phyloP scores from a whole-genome alignment of 2,797 vertebrate species.

The Pogonophryne albipinna region DNA sequence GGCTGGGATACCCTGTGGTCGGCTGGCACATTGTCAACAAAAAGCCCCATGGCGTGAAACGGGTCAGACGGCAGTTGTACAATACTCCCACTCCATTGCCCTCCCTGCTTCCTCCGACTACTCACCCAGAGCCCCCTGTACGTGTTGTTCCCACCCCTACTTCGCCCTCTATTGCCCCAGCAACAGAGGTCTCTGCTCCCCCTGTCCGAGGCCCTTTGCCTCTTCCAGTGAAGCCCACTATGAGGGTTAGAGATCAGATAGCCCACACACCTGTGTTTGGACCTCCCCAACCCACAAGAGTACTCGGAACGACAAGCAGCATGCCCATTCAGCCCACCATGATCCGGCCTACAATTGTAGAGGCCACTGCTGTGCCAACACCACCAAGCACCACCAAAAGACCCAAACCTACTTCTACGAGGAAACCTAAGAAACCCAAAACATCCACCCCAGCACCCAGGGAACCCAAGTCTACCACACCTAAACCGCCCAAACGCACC shows the following conservation, averaged over 20 bases:
- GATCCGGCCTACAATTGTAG: constrained; percentile 89
- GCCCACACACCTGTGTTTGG: constrained; percentile 93
- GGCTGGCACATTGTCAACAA: constrained; percentile 99
- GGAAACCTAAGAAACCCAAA: constrained; percentile 89
- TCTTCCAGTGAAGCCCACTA: constrained; percentile 93
- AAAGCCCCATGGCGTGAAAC: constrained; percentile 91
- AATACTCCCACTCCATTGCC: constrained; percentile 91
- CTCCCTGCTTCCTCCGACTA: constrained; percentile 92
- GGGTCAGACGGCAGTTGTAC: constrained; percentile 92
- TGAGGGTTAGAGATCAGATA: constrained; percentile 91
- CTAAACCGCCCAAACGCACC: constrained; percentile 86
- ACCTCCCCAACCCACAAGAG: constrained; percentile 92
- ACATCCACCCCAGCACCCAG: constrained; percentile 88
- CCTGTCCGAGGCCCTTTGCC: constrained; percentile 93
- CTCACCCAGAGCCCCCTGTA: constrained; percentile 90
- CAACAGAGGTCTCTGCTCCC: constrained; percentile 90
- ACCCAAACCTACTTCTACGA: constrained; percentile 88
- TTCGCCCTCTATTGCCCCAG: constrained; percentile 92
- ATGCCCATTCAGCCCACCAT: constrained; percentile 90
- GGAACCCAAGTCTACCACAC: constrained; percentile 89
- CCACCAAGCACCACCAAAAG: constrained; percentile 91
- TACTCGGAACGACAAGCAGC: constrained; percentile 89
- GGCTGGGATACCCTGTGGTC: constrained; percentile 93
- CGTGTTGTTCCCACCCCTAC: constrained; percentile 95
- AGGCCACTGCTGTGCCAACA: constrained; percentile 91